These are phyloP conservation scores for Hylaea fasciaria DNA, from an alignment of 2,888 invertebrate genomes.

Conservation along the genomic window DNA sequence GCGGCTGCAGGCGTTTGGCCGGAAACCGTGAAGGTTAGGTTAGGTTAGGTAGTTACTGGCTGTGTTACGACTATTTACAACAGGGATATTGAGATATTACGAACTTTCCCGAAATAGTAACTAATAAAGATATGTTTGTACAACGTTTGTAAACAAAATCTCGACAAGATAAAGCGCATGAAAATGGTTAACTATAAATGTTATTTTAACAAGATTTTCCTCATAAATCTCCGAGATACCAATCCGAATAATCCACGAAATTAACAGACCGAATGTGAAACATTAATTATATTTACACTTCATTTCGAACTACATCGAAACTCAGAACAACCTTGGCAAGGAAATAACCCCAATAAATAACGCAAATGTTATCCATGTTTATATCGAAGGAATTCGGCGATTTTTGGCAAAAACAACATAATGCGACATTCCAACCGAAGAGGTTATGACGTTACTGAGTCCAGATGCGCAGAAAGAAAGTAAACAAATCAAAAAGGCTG, in stretches of 20 bases:
- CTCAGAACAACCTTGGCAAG: constrained; percentile 46
- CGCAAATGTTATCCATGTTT: constrained; percentile 42
- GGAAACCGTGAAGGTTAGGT: constrained; percentile 53
- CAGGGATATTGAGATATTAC: constrained; percentile 17
- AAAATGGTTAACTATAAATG: neutral
- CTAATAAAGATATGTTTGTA: constrained; percentile 18
- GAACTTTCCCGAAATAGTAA: constrained; percentile 23
- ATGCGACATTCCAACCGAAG: constrained; percentile 40
- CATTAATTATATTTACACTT: constrained; percentile 28
- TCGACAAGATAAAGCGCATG: neutral
- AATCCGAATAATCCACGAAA: constrained; percentile 5
- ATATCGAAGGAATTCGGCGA: constrained; percentile 38
- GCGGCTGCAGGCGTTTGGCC: constrained; percentile 44
- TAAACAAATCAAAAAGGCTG: no score
- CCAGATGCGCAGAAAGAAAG: constrained; percentile 5
- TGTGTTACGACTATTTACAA: constrained; percentile 31
- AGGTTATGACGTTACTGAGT: constrained; percentile 37
- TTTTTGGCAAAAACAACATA: constrained; percentile 57
- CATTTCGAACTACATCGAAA: neutral
- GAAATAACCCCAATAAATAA: constrained; percentile 49
- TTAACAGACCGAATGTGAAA: constrained; percentile 17
- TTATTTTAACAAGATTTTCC: constrained; percentile 13
- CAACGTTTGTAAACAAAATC: constrained; percentile 11
- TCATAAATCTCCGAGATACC: neutral
- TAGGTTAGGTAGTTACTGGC: no score